Percentiles rank a stretch among this genome's conserved stretches.
phyloP scores from a whole-genome alignment of 1,140 invertebrate species.

The Papilio helenus region DNA sequence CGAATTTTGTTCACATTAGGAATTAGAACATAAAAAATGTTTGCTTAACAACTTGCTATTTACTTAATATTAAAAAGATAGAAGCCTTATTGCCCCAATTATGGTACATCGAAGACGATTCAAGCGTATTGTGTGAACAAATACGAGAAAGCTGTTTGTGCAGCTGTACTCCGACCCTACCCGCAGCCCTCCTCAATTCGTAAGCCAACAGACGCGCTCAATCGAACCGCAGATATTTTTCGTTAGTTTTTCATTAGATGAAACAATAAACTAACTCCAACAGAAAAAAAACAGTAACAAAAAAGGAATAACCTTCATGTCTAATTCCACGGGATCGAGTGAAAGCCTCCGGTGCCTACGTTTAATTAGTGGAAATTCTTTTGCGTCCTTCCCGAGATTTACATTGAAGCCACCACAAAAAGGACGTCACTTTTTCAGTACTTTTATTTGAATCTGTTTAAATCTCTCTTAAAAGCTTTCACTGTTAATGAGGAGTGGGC shows the following conservation, averaged over 20 bases:
- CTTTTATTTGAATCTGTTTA: constrained; percentile 76
- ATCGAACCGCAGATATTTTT: constrained; percentile 47
- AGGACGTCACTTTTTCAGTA: constrained; percentile 71
- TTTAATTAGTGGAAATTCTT: constrained; percentile 73
- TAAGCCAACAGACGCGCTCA: constrained; percentile 43
- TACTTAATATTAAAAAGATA: constrained; percentile 48
- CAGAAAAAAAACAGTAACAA: constrained; percentile 55
- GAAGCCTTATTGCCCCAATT: constrained; percentile 65
- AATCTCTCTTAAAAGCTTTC: constrained; percentile 75
- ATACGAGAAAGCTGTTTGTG: constrained; percentile 68
- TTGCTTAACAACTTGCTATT: background rate
- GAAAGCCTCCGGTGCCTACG: constrained; percentile 56
- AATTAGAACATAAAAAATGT: background rate
- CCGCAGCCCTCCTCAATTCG: constrained; percentile 43
- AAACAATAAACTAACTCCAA: constrained; percentile 53
- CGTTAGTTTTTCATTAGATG: constrained; percentile 51
- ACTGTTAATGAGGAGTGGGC: constrained; percentile 72
- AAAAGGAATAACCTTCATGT: constrained; percentile 57
- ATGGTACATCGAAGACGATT: constrained; percentile 57
- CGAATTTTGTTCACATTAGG: background rate
- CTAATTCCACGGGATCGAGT: constrained; percentile 56
- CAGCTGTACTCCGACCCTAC: constrained; percentile 56
- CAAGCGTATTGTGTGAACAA: constrained; percentile 64
- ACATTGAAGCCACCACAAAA: constrained; percentile 72
- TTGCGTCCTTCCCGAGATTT: constrained; percentile 63